These are phyloP conservation scores for Neolamprologus devosi DNA, from an alignment of 2,113 vertebrate species.

Conservation along the genomic window DNA sequence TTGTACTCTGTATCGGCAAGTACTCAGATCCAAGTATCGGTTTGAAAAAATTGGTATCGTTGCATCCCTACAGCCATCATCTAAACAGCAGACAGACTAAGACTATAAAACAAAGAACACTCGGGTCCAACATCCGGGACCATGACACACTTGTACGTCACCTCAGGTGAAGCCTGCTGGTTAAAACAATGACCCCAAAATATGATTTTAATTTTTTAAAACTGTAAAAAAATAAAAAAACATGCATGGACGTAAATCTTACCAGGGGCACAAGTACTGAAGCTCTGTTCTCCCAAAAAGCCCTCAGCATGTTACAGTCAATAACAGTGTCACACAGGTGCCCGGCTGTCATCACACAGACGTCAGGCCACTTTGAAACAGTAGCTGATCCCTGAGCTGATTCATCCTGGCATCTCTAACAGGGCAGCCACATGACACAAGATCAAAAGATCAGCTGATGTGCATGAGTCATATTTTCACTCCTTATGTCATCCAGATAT, in stretches of 20 bases:
- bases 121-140: accelerated
- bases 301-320: neutral
- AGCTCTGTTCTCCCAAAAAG: neutral
- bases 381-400: neutral
- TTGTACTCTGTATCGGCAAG: too few relatives aligned
- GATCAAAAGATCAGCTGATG: too few relatives aligned
- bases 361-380: neutral
- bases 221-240: accelerated
- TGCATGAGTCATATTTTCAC: too few relatives aligned
- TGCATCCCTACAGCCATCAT: neutral
- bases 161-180: neutral
- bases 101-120: neutral
- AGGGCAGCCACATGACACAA: too few relatives aligned
- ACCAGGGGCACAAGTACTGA: neutral
- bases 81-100: neutral
- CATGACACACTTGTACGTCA: neutral
- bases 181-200: accelerated
- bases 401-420: neutral
- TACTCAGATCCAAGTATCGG: too few relatives aligned
- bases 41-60: too few relatives aligned
- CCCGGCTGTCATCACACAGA: neutral
- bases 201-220: neutral
- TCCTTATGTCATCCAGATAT: too few relatives aligned
- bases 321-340: neutral
- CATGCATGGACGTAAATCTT: neutral